These are phyloP conservation scores for Watsonalla cultraria DNA, from an alignment of 2,888 invertebrate species.

Conservation along the genomic window DNA sequence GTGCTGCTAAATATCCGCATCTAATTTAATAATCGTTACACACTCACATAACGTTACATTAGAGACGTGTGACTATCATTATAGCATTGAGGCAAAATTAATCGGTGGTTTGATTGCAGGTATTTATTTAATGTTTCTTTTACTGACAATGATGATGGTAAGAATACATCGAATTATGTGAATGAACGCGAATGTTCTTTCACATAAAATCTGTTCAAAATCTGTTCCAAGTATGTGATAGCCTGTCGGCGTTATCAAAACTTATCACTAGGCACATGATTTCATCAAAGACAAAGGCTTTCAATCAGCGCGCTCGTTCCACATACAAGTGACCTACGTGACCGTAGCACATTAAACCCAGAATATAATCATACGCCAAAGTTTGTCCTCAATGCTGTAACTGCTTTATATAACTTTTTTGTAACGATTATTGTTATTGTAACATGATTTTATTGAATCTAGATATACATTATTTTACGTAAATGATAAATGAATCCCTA, in stretches of 20 bases:
- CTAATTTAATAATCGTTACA: constrained; percentile 7
- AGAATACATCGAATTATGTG: background rate
- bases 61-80: background rate
- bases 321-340: background rate
- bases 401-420: too few relatives aligned
- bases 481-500: too few relatives aligned
- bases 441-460: too few relatives aligned
- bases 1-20: constrained; percentile 9
- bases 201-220: background rate
- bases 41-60: background rate
- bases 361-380: background rate
- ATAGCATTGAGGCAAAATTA: background rate
- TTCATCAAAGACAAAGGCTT: background rate
- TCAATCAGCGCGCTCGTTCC: background rate
- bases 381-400: background rate
- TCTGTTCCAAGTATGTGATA: background rate
- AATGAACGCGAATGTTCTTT: too few relatives aligned
- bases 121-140: background rate
- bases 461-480: too few relatives aligned
- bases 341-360: background rate
- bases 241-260: background rate
- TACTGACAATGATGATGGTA: background rate
- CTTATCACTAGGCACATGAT: background rate
- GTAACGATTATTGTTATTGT: too few relatives aligned
- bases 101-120: background rate